These are phyloP conservation scores for Geopemphigus sp. DNA, from an alignment of 1,140 invertebrate genomes.

Conservation along the genomic window DNA sequence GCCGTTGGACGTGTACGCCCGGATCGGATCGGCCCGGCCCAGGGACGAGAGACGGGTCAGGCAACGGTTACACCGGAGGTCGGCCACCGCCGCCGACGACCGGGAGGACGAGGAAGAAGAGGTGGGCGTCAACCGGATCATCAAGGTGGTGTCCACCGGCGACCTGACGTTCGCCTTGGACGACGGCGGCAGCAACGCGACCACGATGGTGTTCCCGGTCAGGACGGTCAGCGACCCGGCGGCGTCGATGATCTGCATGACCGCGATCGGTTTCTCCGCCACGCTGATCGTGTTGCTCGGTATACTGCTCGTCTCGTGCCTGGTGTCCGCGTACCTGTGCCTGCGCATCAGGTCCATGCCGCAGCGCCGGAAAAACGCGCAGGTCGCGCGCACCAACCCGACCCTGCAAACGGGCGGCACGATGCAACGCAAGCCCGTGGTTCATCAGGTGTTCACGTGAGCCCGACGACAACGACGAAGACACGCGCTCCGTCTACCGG, in stretches of 20 bases:
- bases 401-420: neutral
- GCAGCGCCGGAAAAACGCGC: constrained; percentile 43
- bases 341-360: constrained; percentile 66
- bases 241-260: constrained; percentile 81
- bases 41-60: constrained; percentile 71
- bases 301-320: constrained; percentile 76
- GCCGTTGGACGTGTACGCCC: constrained; percentile 70
- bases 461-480: too few species aligned
- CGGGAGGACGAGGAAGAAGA: constrained; percentile 83
- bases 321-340: constrained; percentile 80
- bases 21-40: constrained; percentile 66
- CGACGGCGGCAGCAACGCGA: constrained; percentile 72
- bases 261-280: constrained; percentile 82
- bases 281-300: constrained; percentile 76
- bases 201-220: constrained; percentile 75
- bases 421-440: neutral
- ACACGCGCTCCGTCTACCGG: neutral
- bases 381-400: constrained; percentile 35
- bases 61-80: constrained; percentile 60
- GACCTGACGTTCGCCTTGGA: constrained; percentile 90
- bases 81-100: constrained; percentile 69
- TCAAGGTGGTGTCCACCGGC: constrained; percentile 89
- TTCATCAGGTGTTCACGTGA: constrained; percentile 33
- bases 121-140: constrained; percentile 83
- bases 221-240: constrained; percentile 65